Base-by-base conservation (phyloP, 2,888 invertebrate genomes). In the Amaurobius ferox region DNA sequence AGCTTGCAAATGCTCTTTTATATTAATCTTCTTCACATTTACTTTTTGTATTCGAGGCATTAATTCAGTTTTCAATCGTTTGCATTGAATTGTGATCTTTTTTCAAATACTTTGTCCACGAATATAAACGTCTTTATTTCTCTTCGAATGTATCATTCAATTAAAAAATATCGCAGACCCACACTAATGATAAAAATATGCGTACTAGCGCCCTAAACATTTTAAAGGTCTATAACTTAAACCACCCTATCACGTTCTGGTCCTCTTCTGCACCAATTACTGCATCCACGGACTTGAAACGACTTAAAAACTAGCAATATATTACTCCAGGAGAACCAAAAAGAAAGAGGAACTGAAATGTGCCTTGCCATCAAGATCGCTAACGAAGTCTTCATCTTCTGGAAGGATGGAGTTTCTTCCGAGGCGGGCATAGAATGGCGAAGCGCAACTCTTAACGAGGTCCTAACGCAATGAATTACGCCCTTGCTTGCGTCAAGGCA, bases 401-500 rank as follows among this genome's bases (percentile, higher is more conserved):
- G 19, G 55, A 55, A n/a, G 23, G 55, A 55, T 55, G 55, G 55
- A 23, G 55, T 23, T 23, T 23, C 3, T 23, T 23, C 23, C 3
- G 23, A 55, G 55, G 55, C 55, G 19, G 19, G 23, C 55, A 23
- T 6, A 23, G 55, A 23, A 11, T 55, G 55, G 55, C 55, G 19
- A 55, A 55, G 55, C 55, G 55, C 35, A 19, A 55, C 23, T 3
- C 23, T 55, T 55, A 55, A 55, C 55, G 55, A 55, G 55, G 23
- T 55, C 2, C 55, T 55, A 55, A 55, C 55, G 55, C 55, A 23
- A 55, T 55, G 55, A 55, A 55, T 55, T 55, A 55, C 55, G 55
- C 55, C 1, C 55, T 55, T 55, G 55, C 55, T 16, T 16, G 23
- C 7, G 55, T 23, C 55, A 55, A 23, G 23, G 55, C 5, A 23